Conservation (phyloP, 2,113 vertebrate species). For the Emydocephalus ijimae region DNA sequence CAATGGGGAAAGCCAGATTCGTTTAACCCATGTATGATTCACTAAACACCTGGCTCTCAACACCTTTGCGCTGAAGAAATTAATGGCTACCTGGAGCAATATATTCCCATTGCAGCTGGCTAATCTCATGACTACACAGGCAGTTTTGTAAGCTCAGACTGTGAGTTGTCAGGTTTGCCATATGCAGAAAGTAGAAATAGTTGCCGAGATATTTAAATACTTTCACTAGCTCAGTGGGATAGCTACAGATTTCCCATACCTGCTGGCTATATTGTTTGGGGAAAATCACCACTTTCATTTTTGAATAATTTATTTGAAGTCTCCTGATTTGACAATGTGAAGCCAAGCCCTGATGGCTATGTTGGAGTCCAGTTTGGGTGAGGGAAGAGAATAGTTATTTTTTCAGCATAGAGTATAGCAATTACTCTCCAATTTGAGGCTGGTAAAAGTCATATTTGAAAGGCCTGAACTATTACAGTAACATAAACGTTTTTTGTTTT, state of each 20-base stretch:
- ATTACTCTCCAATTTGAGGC: background rate
- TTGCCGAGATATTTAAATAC: background rate
- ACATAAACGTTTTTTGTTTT: background rate
- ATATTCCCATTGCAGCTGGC: background rate
- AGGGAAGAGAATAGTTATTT: background rate
- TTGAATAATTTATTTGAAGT: background rate
- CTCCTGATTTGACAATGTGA: background rate
- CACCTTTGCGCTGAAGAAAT: background rate
- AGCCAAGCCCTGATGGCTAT: background rate
- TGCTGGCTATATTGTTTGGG: background rate
- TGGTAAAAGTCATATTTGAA: background rate
- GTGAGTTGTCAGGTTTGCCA: background rate
- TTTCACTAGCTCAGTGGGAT: background rate
- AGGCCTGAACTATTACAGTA: background rate
- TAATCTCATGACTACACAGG: background rate
- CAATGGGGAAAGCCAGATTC: no score
- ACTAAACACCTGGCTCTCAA: no score
- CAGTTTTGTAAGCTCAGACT: background rate
- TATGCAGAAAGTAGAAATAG: background rate
- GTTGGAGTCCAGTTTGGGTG: background rate
- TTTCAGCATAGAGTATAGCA: background rate
- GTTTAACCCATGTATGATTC: no score
- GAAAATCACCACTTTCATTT: background rate
- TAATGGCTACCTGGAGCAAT: background rate
- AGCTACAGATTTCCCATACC: background rate